These are phyloP conservation scores for Elymnias hypermnestra DNA, from an alignment of 1,140 invertebrate genomes.

Conservation along the genomic window DNA sequence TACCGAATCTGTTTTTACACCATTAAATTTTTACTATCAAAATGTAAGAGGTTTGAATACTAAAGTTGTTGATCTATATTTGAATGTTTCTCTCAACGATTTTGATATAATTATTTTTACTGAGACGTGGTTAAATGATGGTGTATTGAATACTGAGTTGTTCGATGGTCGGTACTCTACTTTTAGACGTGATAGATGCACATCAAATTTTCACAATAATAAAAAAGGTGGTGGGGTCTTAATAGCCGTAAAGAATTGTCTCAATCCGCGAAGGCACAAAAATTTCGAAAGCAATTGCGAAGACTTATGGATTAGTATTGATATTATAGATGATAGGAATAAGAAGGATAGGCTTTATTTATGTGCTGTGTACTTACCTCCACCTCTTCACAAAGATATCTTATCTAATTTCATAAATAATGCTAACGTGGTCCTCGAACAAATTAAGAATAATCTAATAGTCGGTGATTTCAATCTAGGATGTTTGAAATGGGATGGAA, in stretches of 20 bases:
- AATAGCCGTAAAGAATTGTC: slow-evolving; percentile 4
- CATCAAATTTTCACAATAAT: slow-evolving; percentile 3
- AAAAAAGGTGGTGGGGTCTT: slow-evolving; percentile 10
- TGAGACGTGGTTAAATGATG: slow-evolving; percentile 11
- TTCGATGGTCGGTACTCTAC: slow-evolving; percentile 13
- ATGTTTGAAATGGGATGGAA: no score
- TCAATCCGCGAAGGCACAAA: neutral
- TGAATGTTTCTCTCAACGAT: slow-evolving; percentile 7
- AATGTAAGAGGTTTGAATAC: slow-evolving; percentile 14
- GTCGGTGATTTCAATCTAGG: no score
- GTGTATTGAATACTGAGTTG: slow-evolving; percentile 7
- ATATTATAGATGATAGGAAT: neutral
- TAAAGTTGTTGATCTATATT: slow-evolving; percentile 7
- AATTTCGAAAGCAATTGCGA: slow-evolving; percentile 9
- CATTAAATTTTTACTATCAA: slow-evolving; percentile 14
- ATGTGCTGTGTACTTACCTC: slow-evolving; percentile 1
- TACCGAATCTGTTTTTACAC: neutral
- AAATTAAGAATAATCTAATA: no score
- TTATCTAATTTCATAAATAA: neutral
- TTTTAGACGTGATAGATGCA: slow-evolving; percentile 6
- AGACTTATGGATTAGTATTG: slow-evolving; percentile 7
- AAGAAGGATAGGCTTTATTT: neutral
- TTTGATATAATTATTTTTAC: slow-evolving; percentile 14
- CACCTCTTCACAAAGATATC: neutral
- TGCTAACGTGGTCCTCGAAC: no score